phyloP scores from a whole-genome alignment of 2,888 invertebrate genomes.

The Acleris cristana region DNA sequence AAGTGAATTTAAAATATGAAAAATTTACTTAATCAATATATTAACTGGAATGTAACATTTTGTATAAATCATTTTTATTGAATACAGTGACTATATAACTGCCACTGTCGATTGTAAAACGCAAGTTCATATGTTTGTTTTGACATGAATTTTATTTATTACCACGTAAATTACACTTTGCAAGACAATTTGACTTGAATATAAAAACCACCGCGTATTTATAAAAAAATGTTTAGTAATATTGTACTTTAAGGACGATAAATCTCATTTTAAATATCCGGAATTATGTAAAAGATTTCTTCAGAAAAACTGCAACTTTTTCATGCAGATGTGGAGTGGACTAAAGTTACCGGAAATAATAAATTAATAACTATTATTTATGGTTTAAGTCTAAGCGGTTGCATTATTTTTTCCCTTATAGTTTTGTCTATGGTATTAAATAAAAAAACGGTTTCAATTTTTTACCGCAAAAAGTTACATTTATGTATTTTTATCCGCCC shows the following conservation, averaged over 20 bases:
- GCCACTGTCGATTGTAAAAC: not conserved
- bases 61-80: not conserved
- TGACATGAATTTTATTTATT: slow-evolving; percentile 1
- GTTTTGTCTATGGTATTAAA: too few relatives aligned
- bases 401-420: too few relatives aligned
- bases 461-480: too few relatives aligned
- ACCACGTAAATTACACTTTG: not conserved
- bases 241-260: not conserved
- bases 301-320: too few relatives aligned
- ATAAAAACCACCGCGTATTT: not conserved
- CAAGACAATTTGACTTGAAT: not conserved
- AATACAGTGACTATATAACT: not conserved
- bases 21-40: not conserved
- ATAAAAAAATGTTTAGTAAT: not conserved
- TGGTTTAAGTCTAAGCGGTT: too few relatives aligned
- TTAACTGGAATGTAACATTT: not conserved
- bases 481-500: too few relatives aligned
- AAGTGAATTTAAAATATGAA: not conserved
- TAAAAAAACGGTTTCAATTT: too few relatives aligned
- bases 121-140: not conserved
- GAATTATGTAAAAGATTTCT: too few relatives aligned
- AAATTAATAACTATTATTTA: too few relatives aligned
- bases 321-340: too few relatives aligned
- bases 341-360: too few relatives aligned
- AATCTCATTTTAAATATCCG: too few relatives aligned